These are phyloP conservation scores for Pygocentrus nattereri DNA, from an alignment of 2,797 vertebrate species.

Conservation along the genomic window DNA sequence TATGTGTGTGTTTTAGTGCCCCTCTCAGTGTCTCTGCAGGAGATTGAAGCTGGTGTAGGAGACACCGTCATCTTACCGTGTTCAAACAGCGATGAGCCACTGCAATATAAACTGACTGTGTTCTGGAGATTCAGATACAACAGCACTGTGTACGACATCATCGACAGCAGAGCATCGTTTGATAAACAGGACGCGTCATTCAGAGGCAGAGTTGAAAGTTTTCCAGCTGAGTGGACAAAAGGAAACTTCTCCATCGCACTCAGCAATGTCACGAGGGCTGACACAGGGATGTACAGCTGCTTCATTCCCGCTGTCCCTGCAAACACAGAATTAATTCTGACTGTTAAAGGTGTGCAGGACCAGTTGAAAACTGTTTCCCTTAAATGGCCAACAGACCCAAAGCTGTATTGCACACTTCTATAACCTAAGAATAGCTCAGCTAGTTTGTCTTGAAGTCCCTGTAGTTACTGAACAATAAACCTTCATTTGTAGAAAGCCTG, in stretches of 20 bases:
- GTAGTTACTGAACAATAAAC: too few species aligned
- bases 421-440: too few species aligned
- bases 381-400: too few species aligned
- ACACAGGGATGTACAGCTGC: background rate
- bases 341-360: too few species aligned
- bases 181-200: rapidly evolving
- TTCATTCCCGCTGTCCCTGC: too few species aligned
- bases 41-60: background rate
- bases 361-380: too few species aligned
- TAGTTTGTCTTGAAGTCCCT: too few species aligned
- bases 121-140: background rate
- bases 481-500: too few species aligned
- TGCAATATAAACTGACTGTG: background rate
- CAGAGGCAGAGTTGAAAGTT: background rate
- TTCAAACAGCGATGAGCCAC: background rate
- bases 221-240: background rate
- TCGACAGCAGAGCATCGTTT: background rate
- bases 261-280: background rate
- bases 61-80: background rate
- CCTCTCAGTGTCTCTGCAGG: background rate
- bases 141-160: background rate
- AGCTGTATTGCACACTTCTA: too few species aligned
- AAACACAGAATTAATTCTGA: too few species aligned
- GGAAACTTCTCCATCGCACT: constrained; percentile 9
- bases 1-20: background rate